phyloP scores from a whole-genome alignment of 64 coral and sea anemone genomes.

The Montipora capricornis region DNA sequence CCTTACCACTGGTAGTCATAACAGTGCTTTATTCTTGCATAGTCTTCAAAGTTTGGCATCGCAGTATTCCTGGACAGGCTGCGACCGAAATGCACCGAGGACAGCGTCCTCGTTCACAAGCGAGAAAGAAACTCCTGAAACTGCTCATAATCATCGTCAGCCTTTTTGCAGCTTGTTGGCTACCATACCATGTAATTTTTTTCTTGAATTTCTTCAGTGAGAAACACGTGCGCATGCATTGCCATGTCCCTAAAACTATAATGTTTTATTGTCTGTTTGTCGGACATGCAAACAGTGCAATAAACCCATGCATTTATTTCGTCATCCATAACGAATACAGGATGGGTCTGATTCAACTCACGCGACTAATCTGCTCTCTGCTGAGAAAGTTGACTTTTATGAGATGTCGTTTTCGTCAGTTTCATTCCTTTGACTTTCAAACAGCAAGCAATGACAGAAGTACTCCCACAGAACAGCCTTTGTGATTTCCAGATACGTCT shows the following conservation, averaged over 20 bases:
- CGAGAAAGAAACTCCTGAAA: conserved; percentile 49
- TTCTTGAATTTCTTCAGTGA: conserved; percentile 32
- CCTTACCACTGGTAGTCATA: conserved; percentile 7
- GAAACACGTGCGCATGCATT: not conserved
- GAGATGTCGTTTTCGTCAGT: not conserved
- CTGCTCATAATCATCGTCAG: conserved; percentile 62
- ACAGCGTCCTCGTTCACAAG: not conserved
- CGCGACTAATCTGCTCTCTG: not conserved
- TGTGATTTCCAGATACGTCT: too few relatives aligned
- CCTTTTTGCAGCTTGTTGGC: conserved; percentile 55
- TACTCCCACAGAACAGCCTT: not conserved
- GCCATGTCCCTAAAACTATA: not conserved
- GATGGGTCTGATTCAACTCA: conserved; percentile 13
- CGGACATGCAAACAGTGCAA: conserved; percentile 58
- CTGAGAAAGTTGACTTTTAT: not conserved
- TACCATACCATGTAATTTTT: conserved; percentile 57
- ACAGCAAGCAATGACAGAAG: not conserved
- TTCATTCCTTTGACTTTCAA: not conserved
- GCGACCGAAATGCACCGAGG: not conserved
- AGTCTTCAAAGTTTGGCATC: conserved; percentile 44
- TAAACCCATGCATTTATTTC: conserved; percentile 66
- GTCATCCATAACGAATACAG: conserved; percentile 52
- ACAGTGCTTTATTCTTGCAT: conserved; percentile 36
- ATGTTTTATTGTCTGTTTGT: conserved; percentile 38
- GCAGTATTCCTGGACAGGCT: conserved; percentile 36